Evolutionary conservation across 2,888 invertebrate genomes (phyloP).

Genomic region (Caenorhabditis sinica): DNA sequence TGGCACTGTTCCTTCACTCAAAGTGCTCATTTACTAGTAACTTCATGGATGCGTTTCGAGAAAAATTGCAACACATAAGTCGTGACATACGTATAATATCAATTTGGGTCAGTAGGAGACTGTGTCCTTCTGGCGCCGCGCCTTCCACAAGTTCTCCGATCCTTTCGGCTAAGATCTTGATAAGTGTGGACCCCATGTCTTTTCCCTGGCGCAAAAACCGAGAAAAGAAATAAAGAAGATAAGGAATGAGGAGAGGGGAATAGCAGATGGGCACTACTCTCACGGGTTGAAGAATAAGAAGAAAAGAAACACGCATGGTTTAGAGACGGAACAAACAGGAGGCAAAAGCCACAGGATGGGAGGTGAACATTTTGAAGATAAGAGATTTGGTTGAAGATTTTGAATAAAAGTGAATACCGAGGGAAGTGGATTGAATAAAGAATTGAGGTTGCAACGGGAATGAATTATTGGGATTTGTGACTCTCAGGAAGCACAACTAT

Average conservation of each 20-base stretch:
- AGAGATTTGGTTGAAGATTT: conserved; percentile 16
- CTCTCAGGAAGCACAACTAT: too few species aligned
- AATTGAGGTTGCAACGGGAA: too few species aligned
- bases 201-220: conserved; percentile 44
- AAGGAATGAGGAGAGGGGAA: conserved; percentile 16
- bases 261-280: conserved; percentile 35
- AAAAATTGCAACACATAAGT: conserved; percentile 18
- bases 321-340: conserved; percentile 38
- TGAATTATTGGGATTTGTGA: too few species aligned
- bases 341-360: conserved; percentile 30
- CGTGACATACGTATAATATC: conserved; percentile 10
- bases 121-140: conserved; percentile 47
- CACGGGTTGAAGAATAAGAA: conserved; percentile 7
- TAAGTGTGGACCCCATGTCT: conserved; percentile 22
- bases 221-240: conserved; percentile 38
- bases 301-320: conserved; percentile 36
- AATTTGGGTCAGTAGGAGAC: conserved; percentile 52
- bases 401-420: not conserved
- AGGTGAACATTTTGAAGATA: conserved; percentile 34
- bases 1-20: too few species aligned
- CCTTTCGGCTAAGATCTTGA: conserved; percentile 44
- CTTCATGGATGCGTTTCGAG: not conserved
- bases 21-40: too few species aligned
- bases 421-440: not conserved
- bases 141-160: conserved; percentile 36